These are phyloP conservation scores for Helicorthomorpha holstii DNA, from an alignment of 1,140 invertebrate species.

Conservation along the genomic window DNA sequence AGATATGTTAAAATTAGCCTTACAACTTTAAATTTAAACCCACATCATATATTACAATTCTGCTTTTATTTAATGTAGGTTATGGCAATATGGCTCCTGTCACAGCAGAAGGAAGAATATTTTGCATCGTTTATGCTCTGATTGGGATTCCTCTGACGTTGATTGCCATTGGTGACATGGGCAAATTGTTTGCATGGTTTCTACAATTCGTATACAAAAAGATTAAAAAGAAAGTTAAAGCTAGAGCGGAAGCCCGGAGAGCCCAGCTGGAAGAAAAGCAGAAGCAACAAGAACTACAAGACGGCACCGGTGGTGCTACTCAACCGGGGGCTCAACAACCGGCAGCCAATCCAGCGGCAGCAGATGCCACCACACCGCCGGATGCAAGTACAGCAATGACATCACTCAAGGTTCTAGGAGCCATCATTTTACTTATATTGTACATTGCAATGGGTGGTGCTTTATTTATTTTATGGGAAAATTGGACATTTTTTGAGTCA, in stretches of 20 bases:
- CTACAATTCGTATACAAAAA: constrained; percentile 8
- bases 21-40: too few relatives aligned
- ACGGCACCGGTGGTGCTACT: background rate
- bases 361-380: background rate
- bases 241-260: background rate
- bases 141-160: constrained; percentile 84
- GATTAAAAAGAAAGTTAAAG: background rate
- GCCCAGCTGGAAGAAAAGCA: background rate
- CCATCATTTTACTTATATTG: constrained; percentile 3
- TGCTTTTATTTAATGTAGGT: constrained; percentile 37
- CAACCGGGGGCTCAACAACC: background rate
- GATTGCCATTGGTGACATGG: constrained; percentile 82
- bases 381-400: background rate
- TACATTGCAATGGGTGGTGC: constrained; percentile 18
- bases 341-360: background rate
- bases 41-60: background rate
- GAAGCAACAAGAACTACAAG: background rate
- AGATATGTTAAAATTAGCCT: too few relatives aligned
- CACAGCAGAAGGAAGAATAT: constrained; percentile 61
- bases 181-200: constrained; percentile 57
- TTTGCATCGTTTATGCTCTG: constrained; percentile 83
- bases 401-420: constrained; percentile 1
- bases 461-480: constrained; percentile 28
- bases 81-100: constrained; percentile 90
- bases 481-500: constrained; percentile 80